Conservation (phyloP, 1,140 invertebrate genomes). For the Holcopasites calliopsidis region DNA sequence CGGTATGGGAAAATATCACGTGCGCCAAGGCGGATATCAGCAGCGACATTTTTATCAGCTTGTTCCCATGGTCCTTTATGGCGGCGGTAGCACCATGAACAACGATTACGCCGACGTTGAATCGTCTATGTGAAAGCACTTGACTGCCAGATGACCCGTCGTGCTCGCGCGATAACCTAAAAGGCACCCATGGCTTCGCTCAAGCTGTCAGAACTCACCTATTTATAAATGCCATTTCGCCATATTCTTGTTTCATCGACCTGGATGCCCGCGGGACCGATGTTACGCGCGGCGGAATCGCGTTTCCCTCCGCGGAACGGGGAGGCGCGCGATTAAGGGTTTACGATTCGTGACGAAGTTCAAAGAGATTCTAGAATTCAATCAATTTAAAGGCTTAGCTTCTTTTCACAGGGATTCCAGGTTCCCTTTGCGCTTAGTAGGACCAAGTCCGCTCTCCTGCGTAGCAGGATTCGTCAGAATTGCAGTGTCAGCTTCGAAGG, state of each 20-base stretch:
- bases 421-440: too few species aligned
- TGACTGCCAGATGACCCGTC: slow-evolving; percentile 80
- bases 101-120: slow-evolving; percentile 66
- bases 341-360: too few species aligned
- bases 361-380: too few species aligned
- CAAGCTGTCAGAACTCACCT: slow-evolving; percentile 78
- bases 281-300: neutral
- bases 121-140: slow-evolving; percentile 72
- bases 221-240: slow-evolving; percentile 75
- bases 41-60: slow-evolving; percentile 76
- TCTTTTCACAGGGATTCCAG: too few species aligned
- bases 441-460: too few species aligned
- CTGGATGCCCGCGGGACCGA: neutral
- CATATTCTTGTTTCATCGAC: slow-evolving; percentile 57
- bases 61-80: slow-evolving; percentile 76
- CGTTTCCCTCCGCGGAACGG: neutral
- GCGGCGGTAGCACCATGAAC: slow-evolving; percentile 73
- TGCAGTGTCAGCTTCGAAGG: too few species aligned
- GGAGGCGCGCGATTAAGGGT: neutral
- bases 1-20: slow-evolving; percentile 21
- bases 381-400: too few species aligned
- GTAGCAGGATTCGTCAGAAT: too few species aligned
- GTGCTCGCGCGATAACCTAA: slow-evolving; percentile 78
- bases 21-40: slow-evolving; percentile 32
- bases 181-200: slow-evolving; percentile 77